phyloP scores from a whole-genome alignment of 2,888 invertebrate species.

The Caenorhabditis japonica region DNA sequence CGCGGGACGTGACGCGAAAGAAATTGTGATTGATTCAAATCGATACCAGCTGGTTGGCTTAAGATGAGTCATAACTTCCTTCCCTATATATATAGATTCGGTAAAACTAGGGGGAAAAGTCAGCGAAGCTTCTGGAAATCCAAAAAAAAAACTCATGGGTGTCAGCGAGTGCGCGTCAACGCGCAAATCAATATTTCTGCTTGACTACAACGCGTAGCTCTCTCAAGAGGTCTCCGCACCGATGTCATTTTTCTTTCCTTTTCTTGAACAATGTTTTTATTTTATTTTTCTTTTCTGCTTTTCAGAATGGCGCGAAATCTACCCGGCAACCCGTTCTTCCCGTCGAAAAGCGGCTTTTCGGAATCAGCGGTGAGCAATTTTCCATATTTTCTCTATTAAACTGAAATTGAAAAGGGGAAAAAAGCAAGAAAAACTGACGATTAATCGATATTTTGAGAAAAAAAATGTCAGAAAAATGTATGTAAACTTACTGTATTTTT shows the following conservation, averaged over 20 bases:
- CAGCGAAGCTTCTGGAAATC: no score
- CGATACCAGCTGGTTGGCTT: no score
- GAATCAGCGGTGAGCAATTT: constrained; percentile 12
- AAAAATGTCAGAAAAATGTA: no score
- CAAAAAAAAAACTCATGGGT: constrained; percentile 3
- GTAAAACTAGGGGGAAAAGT: no score
- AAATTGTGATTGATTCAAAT: no score
- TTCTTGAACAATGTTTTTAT: constrained; percentile 1
- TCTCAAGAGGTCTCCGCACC: not conserved
- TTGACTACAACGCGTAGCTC: not conserved
- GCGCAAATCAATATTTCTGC: constrained; percentile 20
- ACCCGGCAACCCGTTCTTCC: constrained; percentile 45
- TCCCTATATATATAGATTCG: no score
- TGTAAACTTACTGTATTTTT: no score
- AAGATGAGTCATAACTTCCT: no score
- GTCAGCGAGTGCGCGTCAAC: constrained; percentile 24
- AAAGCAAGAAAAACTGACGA: not conserved
- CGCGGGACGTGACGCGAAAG: no score
- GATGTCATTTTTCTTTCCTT: constrained; percentile 4
- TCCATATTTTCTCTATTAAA: no score
- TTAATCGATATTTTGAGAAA: not conserved
- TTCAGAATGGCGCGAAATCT: constrained; percentile 6
- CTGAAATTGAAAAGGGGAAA: not conserved
- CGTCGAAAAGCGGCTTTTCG: constrained; percentile 29
- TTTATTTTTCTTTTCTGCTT: not conserved